Percentiles rank a stretch among this genome's conserved stretches.
These are phyloP conservation scores for Melitaea athalia DNA, from an alignment of 2,888 invertebrate genomes.

Conservation along the genomic window DNA sequence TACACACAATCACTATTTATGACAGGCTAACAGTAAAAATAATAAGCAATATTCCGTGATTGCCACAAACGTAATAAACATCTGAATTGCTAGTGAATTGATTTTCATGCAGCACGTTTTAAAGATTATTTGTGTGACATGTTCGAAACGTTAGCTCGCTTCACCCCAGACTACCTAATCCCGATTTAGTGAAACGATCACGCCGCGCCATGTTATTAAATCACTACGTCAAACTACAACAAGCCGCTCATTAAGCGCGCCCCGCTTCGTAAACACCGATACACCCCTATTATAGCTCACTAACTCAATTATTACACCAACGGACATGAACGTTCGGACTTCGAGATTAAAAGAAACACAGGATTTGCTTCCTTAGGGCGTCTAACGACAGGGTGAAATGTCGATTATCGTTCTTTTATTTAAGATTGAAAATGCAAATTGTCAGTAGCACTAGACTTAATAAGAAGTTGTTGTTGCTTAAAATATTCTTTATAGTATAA, in stretches of 20 bases:
- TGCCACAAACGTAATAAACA: background rate
- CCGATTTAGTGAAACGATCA: constrained; percentile 76
- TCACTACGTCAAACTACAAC: constrained; percentile 78
- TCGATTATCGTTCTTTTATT: constrained; percentile 35
- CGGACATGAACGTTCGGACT: constrained; percentile 40
- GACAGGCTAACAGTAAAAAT: constrained; percentile 11
- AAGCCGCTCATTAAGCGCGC: constrained; percentile 72
- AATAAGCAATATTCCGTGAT: constrained; percentile 2
- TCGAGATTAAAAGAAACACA: constrained; percentile 34
- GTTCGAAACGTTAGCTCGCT: constrained; percentile 69
- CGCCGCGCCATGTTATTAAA: constrained; percentile 69
- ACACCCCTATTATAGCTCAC: constrained; percentile 60
- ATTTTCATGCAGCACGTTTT: constrained; percentile 3
- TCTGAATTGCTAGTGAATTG: constrained; percentile 1
- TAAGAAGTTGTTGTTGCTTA: constrained; percentile 52
- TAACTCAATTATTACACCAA: constrained; percentile 60
- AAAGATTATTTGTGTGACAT: constrained; percentile 48
- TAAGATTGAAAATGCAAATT: constrained; percentile 50
- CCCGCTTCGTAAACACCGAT: constrained; percentile 63
- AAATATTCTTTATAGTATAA: constrained; percentile 57
- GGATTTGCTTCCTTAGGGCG: constrained; percentile 34
- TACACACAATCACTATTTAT: constrained; percentile 30
- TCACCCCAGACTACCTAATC: constrained; percentile 70
- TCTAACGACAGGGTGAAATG: constrained; percentile 27
- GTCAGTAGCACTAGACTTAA: constrained; percentile 50